Evolutionary conservation across 1,140 invertebrate genomes (phyloP), one percentile per base, ranked within the genome.

Genomic region (Dendroctonus valens): DNA sequence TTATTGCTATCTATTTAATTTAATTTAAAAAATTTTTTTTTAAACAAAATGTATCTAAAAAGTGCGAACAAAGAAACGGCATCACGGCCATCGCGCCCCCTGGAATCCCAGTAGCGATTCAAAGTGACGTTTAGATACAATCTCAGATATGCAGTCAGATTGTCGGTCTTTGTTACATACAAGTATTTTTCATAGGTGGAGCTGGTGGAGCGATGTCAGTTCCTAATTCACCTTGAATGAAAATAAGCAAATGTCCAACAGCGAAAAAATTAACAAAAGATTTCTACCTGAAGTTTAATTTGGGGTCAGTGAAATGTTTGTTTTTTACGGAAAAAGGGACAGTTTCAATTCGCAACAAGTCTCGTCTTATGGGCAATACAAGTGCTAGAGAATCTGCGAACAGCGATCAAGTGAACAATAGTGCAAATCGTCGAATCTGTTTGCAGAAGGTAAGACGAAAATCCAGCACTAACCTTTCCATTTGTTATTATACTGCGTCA

Each of bases 291-390:
- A 55, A 50, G 38, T 68, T 67, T 60, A 66, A 69, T 73, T 72
- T 70, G 66, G 71, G 72, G 73, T 73, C 73, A 70, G 46, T 67
- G 72, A 73, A 73, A 74, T 74, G 73, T 64, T 70, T 59, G 57
- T 44, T 53, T 57, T 65, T 70, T 59, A 44, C 26, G 61, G 8
- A 5, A 53, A 55, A 54, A 62, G 61, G 44, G 59, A 59, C 66
- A 64, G 39, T 66, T 60, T 54, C 55, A 41, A 6, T 44, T 12
- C 61, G 62, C 39, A 46, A 65, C 48, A 61, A 46, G 65, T 44
- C 58, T 58, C 58, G 68, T 72, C 70, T 66, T 69, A 74, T 74
- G 73, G 73, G 73, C 68, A 74, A 74, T 70, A 72, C 64, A 67
- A 54, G 53, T 64, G 57, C 70, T 57, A 74, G 57, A 48, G 54